A percentile compares a stretch with the other conserved stretches of the same genome.
These are phyloP conservation scores for Lytechinus pictus DNA, from an alignment of 35 echinoderm and acorn worm genomes.

Conservation along the genomic window DNA sequence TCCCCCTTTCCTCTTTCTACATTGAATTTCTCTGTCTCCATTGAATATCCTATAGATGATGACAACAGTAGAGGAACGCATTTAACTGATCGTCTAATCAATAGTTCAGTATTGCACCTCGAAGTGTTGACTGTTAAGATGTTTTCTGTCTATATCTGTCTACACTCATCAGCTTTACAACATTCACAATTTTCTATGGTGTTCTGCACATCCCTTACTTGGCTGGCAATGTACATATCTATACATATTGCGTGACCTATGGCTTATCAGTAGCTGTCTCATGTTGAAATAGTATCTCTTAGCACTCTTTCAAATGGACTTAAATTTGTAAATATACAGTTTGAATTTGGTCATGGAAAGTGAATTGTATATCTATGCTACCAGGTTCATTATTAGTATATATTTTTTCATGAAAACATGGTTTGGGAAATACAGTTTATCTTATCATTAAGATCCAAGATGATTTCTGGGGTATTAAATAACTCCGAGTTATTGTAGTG, in stretches of 20 bases:
- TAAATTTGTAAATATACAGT: not conserved
- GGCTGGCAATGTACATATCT: conserved; percentile 2
- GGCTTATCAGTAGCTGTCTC: not conserved
- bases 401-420: not conserved
- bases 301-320: not conserved
- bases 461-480: too few species aligned
- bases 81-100: not conserved
- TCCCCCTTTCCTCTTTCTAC: not conserved
- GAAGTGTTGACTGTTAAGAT: not conserved
- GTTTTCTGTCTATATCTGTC: not conserved
- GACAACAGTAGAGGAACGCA: not conserved
- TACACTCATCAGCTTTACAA: not conserved
- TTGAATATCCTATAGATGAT: not conserved
- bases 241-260: conserved; percentile 4
- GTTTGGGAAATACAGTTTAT: too few species aligned
- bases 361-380: not conserved
- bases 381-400: not conserved
- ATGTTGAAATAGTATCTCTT: not conserved
- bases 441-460: too few species aligned
- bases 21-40: not conserved
- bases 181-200: not conserved
- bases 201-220: not conserved
- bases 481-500: too few species aligned
- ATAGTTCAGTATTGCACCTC: not conserved
- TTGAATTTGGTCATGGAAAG: not conserved